Evolutionary conservation across 2,797 vertebrate species (phyloP).

Genomic region (Remorina albescens): DNA sequence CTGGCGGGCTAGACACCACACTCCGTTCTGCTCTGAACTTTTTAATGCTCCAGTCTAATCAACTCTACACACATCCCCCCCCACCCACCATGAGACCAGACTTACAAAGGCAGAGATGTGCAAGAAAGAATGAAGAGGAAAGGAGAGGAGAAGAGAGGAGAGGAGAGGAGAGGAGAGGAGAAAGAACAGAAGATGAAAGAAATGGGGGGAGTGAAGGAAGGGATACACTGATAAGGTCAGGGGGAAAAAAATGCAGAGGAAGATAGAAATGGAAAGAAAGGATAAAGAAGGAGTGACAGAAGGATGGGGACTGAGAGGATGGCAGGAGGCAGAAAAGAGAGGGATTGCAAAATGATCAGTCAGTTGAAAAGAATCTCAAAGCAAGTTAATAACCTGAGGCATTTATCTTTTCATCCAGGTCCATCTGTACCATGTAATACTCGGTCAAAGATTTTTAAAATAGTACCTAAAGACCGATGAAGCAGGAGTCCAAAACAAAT

Average conservation of each 20-base stretch:
- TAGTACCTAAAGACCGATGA: background rate
- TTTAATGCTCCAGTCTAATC: conserved; percentile 77
- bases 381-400: conserved; percentile 55
- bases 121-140: conserved; percentile 46
- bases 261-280: conserved; percentile 55
- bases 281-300: conserved; percentile 59
- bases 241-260: conserved; percentile 52
- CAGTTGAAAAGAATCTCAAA: conserved; percentile 51
- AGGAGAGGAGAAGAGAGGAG: conserved; percentile 20
- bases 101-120: conserved; percentile 57
- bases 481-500: conserved; percentile 4
- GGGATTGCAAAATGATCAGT: conserved; percentile 45
- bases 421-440: conserved; percentile 34
- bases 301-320: conserved; percentile 44
- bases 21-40: conserved; percentile 71
- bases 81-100: conserved; percentile 73
- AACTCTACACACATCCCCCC: conserved; percentile 61
- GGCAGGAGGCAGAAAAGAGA: conserved; percentile 30
- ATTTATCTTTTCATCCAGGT: conserved; percentile 36
- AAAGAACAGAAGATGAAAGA: conserved; percentile 41
- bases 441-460: conserved; percentile 16
- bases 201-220: conserved; percentile 44
- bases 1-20: conserved; percentile 69
- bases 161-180: conserved; percentile 22
- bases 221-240: conserved; percentile 59